A percentile compares a stretch with the other conserved stretches of the same genome.
phyloP scores from a whole-genome alignment of 2,888 invertebrate genomes.

The Limnephilus lunatus region DNA sequence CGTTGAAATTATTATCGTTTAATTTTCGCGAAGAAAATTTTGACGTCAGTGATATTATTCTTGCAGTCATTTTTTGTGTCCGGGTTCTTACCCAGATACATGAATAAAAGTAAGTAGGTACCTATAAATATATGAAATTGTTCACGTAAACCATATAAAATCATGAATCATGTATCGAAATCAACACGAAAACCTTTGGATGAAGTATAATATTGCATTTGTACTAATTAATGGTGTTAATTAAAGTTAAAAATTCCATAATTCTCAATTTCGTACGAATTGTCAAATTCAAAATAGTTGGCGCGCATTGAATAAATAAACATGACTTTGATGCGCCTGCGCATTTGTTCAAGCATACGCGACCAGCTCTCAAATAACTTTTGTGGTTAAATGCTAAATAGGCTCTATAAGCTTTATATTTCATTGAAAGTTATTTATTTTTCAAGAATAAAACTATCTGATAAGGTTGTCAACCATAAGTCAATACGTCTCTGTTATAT shows the following conservation, averaged over 20 bases:
- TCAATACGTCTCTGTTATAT: conserved; percentile 38
- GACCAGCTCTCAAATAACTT: conserved; percentile 76
- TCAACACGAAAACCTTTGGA: neutral
- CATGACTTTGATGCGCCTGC: conserved; percentile 75
- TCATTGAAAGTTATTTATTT: conserved; percentile 40
- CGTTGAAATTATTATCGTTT: no score
- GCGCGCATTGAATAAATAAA: conserved; percentile 62
- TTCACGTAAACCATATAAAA: neutral
- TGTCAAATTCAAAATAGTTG: conserved; percentile 59
- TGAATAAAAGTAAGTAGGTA: neutral
- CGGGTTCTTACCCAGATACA: neutral
- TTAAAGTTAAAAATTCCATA: neutral
- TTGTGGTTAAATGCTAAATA: conserved; percentile 74
- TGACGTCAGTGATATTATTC: no score
- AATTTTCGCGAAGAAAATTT: no score
- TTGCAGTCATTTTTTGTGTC: no score
- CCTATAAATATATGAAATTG: neutral
- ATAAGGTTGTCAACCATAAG: conserved; percentile 21
- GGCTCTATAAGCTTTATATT: conserved; percentile 47
- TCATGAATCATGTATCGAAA: neutral
- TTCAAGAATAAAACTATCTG: conserved; percentile 35
- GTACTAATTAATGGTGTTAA: neutral
- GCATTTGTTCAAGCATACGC: conserved; percentile 77
- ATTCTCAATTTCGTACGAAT: neutral
- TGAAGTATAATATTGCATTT: neutral